A percentile compares a stretch with the other conserved stretches of the same genome.
Evolutionary conservation across 2,888 invertebrate species (phyloP).

Genomic region (Salticus scenicus): DNA sequence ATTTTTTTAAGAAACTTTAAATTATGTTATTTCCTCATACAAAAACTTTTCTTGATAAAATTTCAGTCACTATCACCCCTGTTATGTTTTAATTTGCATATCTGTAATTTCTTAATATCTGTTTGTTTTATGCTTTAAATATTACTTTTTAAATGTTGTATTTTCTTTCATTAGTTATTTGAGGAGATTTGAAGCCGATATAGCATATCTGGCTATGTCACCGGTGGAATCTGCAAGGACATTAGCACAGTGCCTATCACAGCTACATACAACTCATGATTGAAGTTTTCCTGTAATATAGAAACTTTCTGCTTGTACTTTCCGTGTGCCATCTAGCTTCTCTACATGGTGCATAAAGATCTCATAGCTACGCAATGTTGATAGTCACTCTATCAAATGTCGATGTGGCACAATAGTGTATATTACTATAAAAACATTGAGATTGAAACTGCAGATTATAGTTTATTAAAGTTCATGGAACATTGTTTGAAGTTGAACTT

Average conservation of each 20-base stretch:
- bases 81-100: too few species aligned
- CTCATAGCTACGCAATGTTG: not conserved
- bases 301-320: not conserved
- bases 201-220: constrained; percentile 94
- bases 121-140: not conserved
- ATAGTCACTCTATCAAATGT: not conserved
- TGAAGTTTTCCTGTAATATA: constrained; percentile 18
- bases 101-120: too few species aligned
- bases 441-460: not conserved
- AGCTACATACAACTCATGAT: constrained; percentile 42
- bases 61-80: too few species aligned
- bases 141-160: not conserved
- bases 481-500: not conserved
- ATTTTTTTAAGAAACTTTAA: too few species aligned
- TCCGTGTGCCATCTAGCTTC: not conserved
- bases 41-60: too few species aligned
- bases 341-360: not conserved
- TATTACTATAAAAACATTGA: not conserved
- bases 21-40: too few species aligned
- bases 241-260: constrained; percentile 86
- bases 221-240: constrained; percentile 94
- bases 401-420: not conserved
- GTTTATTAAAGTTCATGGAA: not conserved
- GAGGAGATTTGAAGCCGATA: constrained; percentile 92
- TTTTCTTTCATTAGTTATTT: constrained; percentile 82